phyloP scores from a whole-genome alignment of 2,888 invertebrate genomes.

The Pterobdella sp. region DNA sequence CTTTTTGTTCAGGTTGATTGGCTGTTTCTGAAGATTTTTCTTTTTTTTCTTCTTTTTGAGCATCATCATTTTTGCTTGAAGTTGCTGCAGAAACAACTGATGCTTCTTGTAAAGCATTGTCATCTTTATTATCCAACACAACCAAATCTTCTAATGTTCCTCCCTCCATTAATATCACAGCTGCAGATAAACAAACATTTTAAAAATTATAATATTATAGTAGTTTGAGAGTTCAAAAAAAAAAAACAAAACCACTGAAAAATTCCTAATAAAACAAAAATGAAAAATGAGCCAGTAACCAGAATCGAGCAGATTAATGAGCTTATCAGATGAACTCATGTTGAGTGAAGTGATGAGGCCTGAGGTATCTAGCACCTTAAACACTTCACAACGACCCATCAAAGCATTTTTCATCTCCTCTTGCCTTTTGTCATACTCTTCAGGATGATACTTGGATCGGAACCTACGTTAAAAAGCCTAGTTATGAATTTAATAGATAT shows the following conservation, averaged over 20 bases:
- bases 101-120: not conserved
- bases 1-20: slow-evolving; percentile 21
- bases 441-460: slow-evolving; percentile 96
- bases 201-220: no score
- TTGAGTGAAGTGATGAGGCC: slow-evolving; percentile 73
- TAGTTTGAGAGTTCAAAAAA: not conserved
- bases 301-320: slow-evolving; percentile 82
- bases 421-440: slow-evolving; percentile 80
- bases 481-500: not conserved
- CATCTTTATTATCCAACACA: slow-evolving; percentile 59
- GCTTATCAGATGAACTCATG: slow-evolving; percentile 65
- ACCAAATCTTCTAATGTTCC: slow-evolving; percentile 69
- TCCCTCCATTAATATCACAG: slow-evolving; percentile 91
- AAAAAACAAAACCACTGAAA: not conserved
- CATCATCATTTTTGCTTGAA: not conserved
- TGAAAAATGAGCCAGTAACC: slow-evolving; percentile 43
- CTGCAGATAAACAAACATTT: slow-evolving; percentile 49
- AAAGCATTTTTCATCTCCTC: slow-evolving; percentile 71
- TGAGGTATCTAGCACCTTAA: slow-evolving; percentile 66
- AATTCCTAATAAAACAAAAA: not conserved
- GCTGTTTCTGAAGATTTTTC: no score
- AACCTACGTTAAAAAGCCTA: slow-evolving; percentile 65
- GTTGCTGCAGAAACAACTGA: not conserved
- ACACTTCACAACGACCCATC: slow-evolving; percentile 75
- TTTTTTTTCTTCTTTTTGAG: not conserved